A percentile compares a stretch with the other conserved stretches of the same genome.
Conservation (phyloP, 2,888 invertebrate genomes). For the Tuta absoluta region DNA sequence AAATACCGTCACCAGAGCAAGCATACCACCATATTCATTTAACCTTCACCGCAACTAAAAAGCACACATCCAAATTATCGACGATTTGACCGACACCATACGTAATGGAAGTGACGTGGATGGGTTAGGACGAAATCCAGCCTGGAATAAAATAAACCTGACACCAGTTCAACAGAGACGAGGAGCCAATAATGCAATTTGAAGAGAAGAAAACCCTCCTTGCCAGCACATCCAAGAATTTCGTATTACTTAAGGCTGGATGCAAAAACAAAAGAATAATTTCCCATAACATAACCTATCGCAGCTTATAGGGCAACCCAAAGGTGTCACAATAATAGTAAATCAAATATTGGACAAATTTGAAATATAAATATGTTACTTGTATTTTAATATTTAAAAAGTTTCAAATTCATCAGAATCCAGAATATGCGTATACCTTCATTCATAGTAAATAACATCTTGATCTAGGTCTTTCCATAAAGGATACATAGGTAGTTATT, state of each 20-base stretch:
- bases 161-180: conserved; percentile 11
- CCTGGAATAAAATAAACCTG: background rate
- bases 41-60: background rate
- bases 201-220: conserved; percentile 12
- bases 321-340: background rate
- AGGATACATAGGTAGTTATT: no score
- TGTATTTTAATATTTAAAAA: no score
- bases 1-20: background rate
- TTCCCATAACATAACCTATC: background rate
- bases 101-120: conserved; percentile 1
- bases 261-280: background rate
- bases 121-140: conserved; percentile 1
- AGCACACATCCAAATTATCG: no score
- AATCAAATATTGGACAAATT: background rate
- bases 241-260: background rate
- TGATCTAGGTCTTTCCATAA: no score
- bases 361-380: no score
- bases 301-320: no score
- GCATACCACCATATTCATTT: background rate
- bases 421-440: no score
- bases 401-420: no score
- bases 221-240: background rate
- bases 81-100: background rate
- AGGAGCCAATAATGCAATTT: conserved; percentile 29
- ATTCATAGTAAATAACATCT: no score